Base-by-base conservation (phyloP, 30 jellyfish, hydroid and myxozoan genomes). In the Cassiopea xamachana region DNA sequence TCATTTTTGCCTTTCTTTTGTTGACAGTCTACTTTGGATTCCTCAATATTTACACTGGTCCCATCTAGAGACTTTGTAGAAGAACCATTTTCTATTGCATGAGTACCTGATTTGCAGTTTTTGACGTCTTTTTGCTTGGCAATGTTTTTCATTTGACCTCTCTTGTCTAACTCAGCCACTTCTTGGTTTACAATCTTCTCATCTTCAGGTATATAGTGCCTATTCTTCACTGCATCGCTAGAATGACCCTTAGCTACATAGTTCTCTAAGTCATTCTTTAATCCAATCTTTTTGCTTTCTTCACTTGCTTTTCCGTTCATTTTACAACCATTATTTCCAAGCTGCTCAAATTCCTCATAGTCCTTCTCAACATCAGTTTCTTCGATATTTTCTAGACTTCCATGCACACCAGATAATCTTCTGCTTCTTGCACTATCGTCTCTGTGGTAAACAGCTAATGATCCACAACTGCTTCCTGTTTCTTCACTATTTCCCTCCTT, bases 321-420 rank as follows among this genome's bases (percentile, higher is more conserved):
- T 67, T 67, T 67, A 67, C 46, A 16, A 19, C 15, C 76, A 67
- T 4, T 19, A 67, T 67, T 67, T 16, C 71, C 39, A 27, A 27
- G 39, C 39, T 27, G 39, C 39, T 71, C 80, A n/a, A 71, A 1
- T 4, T 71, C 80, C 55, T 78, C 87, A 78, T 44, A 19, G 51
- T 50, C 74, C 60, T 19, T 78, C 27, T 78, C 87, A 17, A 60
- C 50, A 51, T 75, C 84, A 1, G 75, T 50, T 78, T 78, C 87
- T 48, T 78, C 75, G 39, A 78, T 78, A 51, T 78, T 78, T 60
- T 78, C 87, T 7, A 78, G 50, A 45, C 87, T 78, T 7, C 87
- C 74, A 50, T 78, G 75, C 15, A 50, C 75, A 15, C 87, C 87
- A 27, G 87, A 78, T 47, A 78, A 45, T 60, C 87, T 49, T 44